These are phyloP conservation scores for Phrixothrix hirtus DNA, from an alignment of 2,888 invertebrate genomes.

Conservation along the genomic window DNA sequence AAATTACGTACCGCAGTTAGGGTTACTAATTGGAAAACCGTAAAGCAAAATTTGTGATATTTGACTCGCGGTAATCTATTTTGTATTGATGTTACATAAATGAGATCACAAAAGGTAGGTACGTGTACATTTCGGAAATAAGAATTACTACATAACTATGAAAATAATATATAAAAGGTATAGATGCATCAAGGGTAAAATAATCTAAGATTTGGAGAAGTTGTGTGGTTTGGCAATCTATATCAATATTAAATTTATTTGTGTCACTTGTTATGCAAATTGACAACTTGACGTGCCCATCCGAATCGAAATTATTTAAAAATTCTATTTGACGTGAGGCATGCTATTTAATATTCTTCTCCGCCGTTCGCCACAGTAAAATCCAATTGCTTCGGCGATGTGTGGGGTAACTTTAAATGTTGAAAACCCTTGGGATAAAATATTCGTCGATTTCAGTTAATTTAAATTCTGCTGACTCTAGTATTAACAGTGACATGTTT, in stretches of 20 bases:
- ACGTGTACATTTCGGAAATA: too few species aligned
- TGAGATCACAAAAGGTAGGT: too few species aligned
- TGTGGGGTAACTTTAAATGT: slow-evolving; percentile 35
- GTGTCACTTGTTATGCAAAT: slow-evolving; percentile 29
- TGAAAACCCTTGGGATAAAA: slow-evolving; percentile 35
- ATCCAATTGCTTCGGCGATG: slow-evolving; percentile 30
- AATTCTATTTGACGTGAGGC: slow-evolving; percentile 28
- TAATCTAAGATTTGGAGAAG: not conserved
- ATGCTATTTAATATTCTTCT: slow-evolving; percentile 31
- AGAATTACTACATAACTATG: too few species aligned
- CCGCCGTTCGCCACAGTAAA: slow-evolving; percentile 27
- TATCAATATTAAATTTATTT: slow-evolving; percentile 27
- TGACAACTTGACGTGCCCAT: slow-evolving; percentile 28
- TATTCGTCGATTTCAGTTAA: slow-evolving; percentile 39
- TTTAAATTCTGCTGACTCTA: slow-evolving; percentile 35
- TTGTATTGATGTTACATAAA: too few species aligned
- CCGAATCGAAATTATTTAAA: slow-evolving; percentile 31
- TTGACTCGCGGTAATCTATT: too few species aligned
- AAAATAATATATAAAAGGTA: too few species aligned
- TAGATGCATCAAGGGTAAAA: not conserved
- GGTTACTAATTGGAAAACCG: too few species aligned
- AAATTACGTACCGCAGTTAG: too few species aligned
- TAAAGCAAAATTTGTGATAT: too few species aligned
- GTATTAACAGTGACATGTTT: slow-evolving; percentile 35
- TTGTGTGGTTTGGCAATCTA: slow-evolving; percentile 8